A percentile compares a stretch with the other conserved stretches of the same genome.
Evolutionary conservation across 2,888 invertebrate genomes (phyloP).

Genomic region (Meiosimyza decipiens): DNA sequence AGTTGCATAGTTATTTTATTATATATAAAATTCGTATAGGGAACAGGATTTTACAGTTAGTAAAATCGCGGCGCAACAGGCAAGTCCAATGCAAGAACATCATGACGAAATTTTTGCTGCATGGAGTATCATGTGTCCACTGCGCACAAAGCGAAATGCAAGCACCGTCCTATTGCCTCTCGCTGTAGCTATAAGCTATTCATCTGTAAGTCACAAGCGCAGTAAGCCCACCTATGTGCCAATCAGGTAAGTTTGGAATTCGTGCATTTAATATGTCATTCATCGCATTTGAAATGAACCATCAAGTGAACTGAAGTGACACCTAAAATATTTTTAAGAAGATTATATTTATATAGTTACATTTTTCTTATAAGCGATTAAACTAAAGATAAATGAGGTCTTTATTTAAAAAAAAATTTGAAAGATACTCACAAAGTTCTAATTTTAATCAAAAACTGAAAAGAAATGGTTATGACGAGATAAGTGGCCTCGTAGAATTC

Average conservation of each 20-base stretch:
- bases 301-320: too few relatives aligned
- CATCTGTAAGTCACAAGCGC: constrained; percentile 56
- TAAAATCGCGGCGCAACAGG: constrained; percentile 58
- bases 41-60: constrained; percentile 55
- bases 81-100: constrained; percentile 67
- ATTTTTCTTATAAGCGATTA: too few relatives aligned
- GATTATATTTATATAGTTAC: too few relatives aligned
- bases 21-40: constrained; percentile 38
- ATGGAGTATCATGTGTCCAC: constrained; percentile 65
- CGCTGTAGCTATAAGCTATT: constrained; percentile 59
- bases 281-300: too few relatives aligned
- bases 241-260: constrained; percentile 55
- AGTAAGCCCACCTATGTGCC: constrained; percentile 60
- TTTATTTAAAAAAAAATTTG: too few relatives aligned
- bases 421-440: too few relatives aligned
- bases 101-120: constrained; percentile 67
- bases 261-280: too few relatives aligned
- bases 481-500: too few relatives aligned
- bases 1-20: not conserved
- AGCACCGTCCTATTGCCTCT: constrained; percentile 54
- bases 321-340: too few relatives aligned
- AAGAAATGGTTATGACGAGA: too few relatives aligned
- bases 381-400: too few relatives aligned
- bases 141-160: constrained; percentile 42
- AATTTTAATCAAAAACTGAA: too few relatives aligned